These are phyloP conservation scores for Drosophila cyrtoloma DNA, from an alignment of 2,888 invertebrate genomes.

Conservation along the genomic window DNA sequence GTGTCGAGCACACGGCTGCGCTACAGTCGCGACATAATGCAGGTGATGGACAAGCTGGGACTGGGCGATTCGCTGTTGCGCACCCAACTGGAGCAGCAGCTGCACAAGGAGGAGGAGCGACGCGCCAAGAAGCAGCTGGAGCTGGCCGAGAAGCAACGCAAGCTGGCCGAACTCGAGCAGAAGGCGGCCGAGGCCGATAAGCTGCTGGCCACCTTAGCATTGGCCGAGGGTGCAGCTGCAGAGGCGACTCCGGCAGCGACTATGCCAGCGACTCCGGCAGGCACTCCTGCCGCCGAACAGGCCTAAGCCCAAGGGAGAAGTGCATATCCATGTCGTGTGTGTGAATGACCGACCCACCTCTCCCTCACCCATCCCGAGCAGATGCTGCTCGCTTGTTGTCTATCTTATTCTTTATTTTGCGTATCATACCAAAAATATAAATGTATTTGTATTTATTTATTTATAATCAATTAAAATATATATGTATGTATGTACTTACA, in stretches of 20 bases:
- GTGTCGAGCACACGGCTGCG: constrained; percentile 75
- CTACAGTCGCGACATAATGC: constrained; percentile 82
- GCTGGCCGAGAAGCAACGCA: constrained; percentile 66
- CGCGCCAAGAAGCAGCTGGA: constrained; percentile 68
- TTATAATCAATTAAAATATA: constrained; percentile 74
- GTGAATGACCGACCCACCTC: neutral
- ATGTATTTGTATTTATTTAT: constrained; percentile 78
- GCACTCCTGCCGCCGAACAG: constrained; percentile 34
- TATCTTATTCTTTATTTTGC: constrained; percentile 33
- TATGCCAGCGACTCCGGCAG: neutral
- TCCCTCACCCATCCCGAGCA: constrained; percentile 21
- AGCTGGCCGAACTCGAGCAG: constrained; percentile 56
- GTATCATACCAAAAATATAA: constrained; percentile 53
- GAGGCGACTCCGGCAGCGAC: constrained; percentile 15
- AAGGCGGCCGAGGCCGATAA: constrained; percentile 72
- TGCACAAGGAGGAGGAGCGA: constrained; percentile 69
- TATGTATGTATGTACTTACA: constrained; percentile 42
- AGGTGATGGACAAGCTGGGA: constrained; percentile 82
- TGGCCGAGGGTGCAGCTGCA: constrained; percentile 20
- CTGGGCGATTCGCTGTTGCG: constrained; percentile 84
- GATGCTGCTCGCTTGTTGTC: constrained; percentile 22
- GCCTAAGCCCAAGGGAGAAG: constrained; percentile 32
- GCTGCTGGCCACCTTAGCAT: constrained; percentile 59
- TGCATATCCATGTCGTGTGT: neutral
- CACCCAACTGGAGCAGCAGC: constrained; percentile 75